A percentile compares a stretch with the other conserved stretches of the same genome.
phyloP scores from a whole-genome alignment of 2,797 vertebrate genomes.

The Xenopus petersii region DNA sequence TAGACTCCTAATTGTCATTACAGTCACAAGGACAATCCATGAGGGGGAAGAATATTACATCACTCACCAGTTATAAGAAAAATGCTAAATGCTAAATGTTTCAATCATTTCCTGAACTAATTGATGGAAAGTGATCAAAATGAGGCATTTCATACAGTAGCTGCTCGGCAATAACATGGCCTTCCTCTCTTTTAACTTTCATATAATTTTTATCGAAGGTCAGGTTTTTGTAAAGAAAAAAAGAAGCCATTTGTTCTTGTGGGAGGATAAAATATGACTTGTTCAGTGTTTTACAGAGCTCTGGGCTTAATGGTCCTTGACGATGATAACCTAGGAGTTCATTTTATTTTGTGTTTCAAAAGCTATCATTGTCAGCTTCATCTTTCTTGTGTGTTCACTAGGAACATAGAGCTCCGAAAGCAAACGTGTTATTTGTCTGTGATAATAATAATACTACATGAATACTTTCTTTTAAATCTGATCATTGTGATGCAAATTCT shows the following conservation, averaged over 20 bases:
- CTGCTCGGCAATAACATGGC: constrained; percentile 63
- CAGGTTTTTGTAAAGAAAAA: constrained; percentile 65
- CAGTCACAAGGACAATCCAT: constrained; percentile 68
- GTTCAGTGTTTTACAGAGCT: constrained; percentile 74
- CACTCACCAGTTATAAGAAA: constrained; percentile 60
- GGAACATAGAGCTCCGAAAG: constrained; percentile 65
- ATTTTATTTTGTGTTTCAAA: constrained; percentile 76
- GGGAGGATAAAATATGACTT: constrained; percentile 76
- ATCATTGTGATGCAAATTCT: no score
- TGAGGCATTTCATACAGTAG: constrained; percentile 65
- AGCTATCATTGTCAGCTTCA: constrained; percentile 70
- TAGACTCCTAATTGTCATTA: constrained; percentile 69
- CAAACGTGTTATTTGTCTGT: constrained; percentile 38
- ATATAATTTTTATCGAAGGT: constrained; percentile 76
- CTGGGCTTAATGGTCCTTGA: constrained; percentile 77
- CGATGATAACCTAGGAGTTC: constrained; percentile 77
- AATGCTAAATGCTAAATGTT: constrained; percentile 51
- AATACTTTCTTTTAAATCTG: no score
- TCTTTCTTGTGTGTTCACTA: constrained; percentile 67
- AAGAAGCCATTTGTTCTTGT: constrained; percentile 62
- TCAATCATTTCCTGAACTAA: constrained; percentile 67
- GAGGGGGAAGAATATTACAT: constrained; percentile 68
- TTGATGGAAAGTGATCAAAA: constrained; percentile 73
- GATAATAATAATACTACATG: no score
- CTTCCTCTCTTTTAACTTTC: constrained; percentile 68